Base-by-base conservation (phyloP, 2,113 vertebrate genomes). In the Brachyhypopomus occidentalis region DNA sequence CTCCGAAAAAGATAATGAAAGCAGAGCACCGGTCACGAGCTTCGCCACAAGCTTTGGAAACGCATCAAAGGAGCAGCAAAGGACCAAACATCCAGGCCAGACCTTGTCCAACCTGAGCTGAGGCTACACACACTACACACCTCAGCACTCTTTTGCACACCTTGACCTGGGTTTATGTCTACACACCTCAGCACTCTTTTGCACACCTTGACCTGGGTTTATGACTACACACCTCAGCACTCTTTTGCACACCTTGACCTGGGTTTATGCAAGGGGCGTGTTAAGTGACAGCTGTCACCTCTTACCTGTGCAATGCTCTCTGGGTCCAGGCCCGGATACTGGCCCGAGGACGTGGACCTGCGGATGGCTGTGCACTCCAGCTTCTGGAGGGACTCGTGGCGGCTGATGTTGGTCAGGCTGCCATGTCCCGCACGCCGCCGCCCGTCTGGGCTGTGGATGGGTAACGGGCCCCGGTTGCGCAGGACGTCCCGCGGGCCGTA, bases 241-340 rank as follows among this genome's bases (percentile, higher is more conserved):
- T n/a, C n/a, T n/a, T n/a, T n/a, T n/a, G n/a, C n/a, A n/a, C n/a
- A n/a, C n/a, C n/a, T n/a, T n/a, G n/a, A n/a, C n/a, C n/a, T n/a
- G n/a, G n/a, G n/a, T n/a, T n/a, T n/a, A n/a, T n/a, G 88, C 91
- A 89, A 84, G 85, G 66, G 90, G 84, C n/a, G n/a, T n/a, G n/a
- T n/a, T n/a, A n/a, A n/a, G n/a, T 90, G 89, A 87, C 88, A 86
- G 90, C 85, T 78, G 85, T 88, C 88, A 90, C 88, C 87, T 88
- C 91, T 88, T 92, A 98, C 98, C 97, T 99, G 97, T 95, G 97
- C 97, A 90, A 99, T 99, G 82, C 95, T 96, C 91, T 99, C 97
- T 55, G 97, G 96, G 75, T 99, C 98, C 92, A 99, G 92, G 2
- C 96, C 92, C 0, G 95, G 92, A 89, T 99, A 98, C 75, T 99